These are phyloP conservation scores for Xyrauchen texanus DNA, from an alignment of 2,113 vertebrate genomes.

Conservation along the genomic window DNA sequence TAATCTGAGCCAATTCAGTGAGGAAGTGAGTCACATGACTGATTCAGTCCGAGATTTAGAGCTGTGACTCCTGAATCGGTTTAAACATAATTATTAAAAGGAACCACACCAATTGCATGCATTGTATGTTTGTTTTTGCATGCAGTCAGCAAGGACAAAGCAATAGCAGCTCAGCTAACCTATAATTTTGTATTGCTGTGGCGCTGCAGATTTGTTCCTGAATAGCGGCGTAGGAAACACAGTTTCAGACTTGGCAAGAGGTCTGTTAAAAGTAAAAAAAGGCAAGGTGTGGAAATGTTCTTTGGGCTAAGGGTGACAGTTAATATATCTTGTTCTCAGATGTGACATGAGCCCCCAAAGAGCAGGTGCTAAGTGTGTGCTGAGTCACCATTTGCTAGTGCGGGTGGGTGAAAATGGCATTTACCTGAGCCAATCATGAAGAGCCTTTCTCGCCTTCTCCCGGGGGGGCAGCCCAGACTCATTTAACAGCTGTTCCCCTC, in stretches of 20 bases:
- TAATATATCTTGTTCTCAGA: slow-evolving; percentile 63
- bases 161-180: no score
- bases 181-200: no score
- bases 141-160: no score
- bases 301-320: slow-evolving; percentile 58
- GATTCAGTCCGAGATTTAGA: no score
- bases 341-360: slow-evolving; percentile 51
- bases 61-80: no score
- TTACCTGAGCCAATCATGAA: slow-evolving; percentile 56
- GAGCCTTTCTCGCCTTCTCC: slow-evolving; percentile 29
- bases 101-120: no score
- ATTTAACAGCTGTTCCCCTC: slow-evolving; percentile 50
- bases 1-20: no score
- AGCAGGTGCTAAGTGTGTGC: slow-evolving; percentile 63
- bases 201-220: neutral
- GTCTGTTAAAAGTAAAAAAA: slow-evolving; percentile 1
- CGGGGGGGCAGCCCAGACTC: slow-evolving; percentile 41
- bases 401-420: slow-evolving; percentile 65
- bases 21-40: no score
- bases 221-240: neutral
- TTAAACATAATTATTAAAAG: no score
- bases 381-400: slow-evolving; percentile 69
- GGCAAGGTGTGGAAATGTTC: slow-evolving; percentile 38
- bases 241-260: neutral
- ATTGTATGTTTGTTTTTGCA: no score